Percentiles rank a stretch among this genome's conserved stretches.
Evolutionary conservation across 37 sponge, comb jelly and placozoan species (phyloP).

Genomic region (Chondrosia reniformis): DNA sequence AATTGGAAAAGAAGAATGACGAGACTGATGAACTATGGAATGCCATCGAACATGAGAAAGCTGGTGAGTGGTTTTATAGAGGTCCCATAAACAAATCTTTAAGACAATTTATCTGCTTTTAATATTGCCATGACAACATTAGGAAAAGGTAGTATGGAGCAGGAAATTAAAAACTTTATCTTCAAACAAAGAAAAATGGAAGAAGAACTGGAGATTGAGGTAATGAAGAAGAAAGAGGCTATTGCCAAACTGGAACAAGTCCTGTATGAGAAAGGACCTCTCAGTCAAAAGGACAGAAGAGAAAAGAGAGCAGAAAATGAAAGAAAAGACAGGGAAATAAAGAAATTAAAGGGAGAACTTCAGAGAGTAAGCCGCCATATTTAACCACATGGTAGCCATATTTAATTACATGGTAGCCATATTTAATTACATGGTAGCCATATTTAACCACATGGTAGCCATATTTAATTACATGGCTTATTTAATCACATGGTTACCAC

Average conservation of each 20-base stretch:
- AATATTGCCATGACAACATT: no score
- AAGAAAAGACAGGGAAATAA: slow-evolving; percentile 62
- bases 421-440: no score
- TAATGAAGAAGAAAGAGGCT: slow-evolving; percentile 50
- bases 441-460: no score
- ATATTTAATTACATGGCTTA: no score
- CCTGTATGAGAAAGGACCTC: slow-evolving; percentile 20
- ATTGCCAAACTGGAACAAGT: slow-evolving; percentile 64
- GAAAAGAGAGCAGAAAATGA: slow-evolving; percentile 16
- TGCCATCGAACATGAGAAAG: slow-evolving; percentile 7
- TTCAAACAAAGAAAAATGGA: slow-evolving; percentile 34
- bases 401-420: no score
- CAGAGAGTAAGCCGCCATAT: slow-evolving; percentile 44
- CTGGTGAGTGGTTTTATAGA: background rate
- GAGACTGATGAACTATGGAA: slow-evolving; percentile 32
- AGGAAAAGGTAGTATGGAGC: slow-evolving; percentile 18
- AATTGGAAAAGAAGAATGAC: slow-evolving; percentile 30
- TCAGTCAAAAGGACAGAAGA: slow-evolving; percentile 3
- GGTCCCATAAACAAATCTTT: no score
- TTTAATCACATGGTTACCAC: slow-evolving; percentile 39
- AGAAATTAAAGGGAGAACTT: slow-evolving; percentile 57
- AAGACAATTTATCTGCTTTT: no score
- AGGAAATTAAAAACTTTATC: background rate
- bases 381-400: no score
- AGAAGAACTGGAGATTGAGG: slow-evolving; percentile 48